Evolutionary conservation across 1,140 invertebrate species (phyloP).

Genomic region (Listronotus bonariensis): DNA sequence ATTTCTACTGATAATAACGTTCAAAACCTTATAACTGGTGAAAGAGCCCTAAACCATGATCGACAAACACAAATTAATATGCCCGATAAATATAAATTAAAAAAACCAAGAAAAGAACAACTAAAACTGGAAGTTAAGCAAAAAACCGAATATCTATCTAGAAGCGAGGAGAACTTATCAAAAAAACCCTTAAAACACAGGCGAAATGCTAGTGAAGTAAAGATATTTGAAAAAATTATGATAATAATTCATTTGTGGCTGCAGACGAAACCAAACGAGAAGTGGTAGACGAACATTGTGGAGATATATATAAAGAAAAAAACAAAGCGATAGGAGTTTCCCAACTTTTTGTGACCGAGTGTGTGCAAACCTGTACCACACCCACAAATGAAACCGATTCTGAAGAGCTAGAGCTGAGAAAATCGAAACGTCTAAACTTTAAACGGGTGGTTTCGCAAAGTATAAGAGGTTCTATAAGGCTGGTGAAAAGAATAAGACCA

Average conservation of each 20-base stretch:
- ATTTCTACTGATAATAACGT: no score
- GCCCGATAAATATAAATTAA: not conserved
- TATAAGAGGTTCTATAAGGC: slow-evolving; percentile 18
- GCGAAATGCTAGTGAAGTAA: slow-evolving; percentile 9
- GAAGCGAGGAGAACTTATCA: slow-evolving; percentile 13
- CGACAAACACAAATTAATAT: no score
- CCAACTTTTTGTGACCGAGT: no score
- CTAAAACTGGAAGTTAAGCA: not conserved
- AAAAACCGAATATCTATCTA: slow-evolving; percentile 4
- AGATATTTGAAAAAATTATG: not conserved
- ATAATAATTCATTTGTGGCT: no score
- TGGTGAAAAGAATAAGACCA: slow-evolving; percentile 21
- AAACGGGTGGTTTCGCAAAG: slow-evolving; percentile 10
- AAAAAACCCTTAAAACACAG: not conserved
- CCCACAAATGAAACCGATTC: slow-evolving; percentile 2
- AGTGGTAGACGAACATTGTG: no score
- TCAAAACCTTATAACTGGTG: no score
- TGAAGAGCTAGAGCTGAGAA: slow-evolving; percentile 24
- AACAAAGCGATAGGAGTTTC: no score
- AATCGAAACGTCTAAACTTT: slow-evolving; percentile 16
- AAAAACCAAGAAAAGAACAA: not conserved
- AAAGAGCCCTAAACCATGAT: no score
- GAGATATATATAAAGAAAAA: no score
- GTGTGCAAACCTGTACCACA: no score
- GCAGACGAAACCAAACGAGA: no score